A percentile compares a stretch with the other conserved stretches of the same genome.
Evolutionary conservation across 2,113 vertebrate genomes (phyloP).

Genomic region (Alethe diademata): DNA sequence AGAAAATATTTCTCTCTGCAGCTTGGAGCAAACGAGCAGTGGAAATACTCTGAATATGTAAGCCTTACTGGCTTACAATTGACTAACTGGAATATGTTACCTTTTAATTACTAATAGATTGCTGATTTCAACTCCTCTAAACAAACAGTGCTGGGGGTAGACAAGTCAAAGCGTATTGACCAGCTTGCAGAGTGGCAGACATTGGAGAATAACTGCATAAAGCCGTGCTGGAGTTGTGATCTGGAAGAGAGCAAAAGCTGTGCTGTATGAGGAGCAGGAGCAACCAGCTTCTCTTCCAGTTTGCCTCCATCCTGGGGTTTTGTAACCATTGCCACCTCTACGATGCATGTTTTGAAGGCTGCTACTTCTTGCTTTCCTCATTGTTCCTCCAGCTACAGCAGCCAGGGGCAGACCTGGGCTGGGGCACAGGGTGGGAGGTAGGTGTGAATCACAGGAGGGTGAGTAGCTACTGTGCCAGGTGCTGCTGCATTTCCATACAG

Average conservation of each 20-base stretch:
- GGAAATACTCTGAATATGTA: background rate
- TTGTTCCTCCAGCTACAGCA: background rate
- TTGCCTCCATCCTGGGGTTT: background rate
- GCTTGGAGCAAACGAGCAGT: background rate
- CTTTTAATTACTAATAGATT: background rate
- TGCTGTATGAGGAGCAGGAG: background rate
- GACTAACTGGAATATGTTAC: background rate
- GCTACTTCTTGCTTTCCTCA: background rate
- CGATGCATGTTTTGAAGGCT: background rate
- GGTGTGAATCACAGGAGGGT: background rate
- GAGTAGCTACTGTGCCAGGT: background rate
- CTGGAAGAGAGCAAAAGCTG: background rate
- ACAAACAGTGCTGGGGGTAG: background rate
- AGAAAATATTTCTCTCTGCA: background rate
- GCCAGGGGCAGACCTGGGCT: background rate
- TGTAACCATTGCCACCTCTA: background rate
- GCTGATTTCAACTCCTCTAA: background rate
- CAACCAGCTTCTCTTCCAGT: background rate
- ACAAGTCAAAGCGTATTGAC: background rate
- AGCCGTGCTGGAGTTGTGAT: background rate
- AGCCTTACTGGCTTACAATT: background rate
- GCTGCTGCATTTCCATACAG: rapidly evolving
- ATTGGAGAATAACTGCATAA: background rate
- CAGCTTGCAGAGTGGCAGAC: background rate
- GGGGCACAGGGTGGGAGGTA: background rate